Conservation (phyloP, 2,888 invertebrate species). For the Petrolisthes manimaculis region DNA sequence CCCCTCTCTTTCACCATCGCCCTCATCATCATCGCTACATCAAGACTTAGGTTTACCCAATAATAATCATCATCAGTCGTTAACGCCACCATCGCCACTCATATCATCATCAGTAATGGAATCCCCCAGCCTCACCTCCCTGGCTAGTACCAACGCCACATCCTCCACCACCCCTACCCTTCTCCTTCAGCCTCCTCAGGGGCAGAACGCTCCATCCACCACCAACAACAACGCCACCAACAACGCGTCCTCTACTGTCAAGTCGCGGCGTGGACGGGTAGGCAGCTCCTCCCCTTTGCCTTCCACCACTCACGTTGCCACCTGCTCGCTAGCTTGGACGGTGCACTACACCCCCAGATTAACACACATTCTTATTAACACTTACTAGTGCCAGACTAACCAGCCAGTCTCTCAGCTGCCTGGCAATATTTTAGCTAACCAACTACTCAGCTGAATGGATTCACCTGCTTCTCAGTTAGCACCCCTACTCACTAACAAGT, state of each 20-base stretch:
- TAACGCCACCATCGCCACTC: slow-evolving; percentile 45
- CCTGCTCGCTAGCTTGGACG: slow-evolving; percentile 61
- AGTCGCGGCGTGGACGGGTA: slow-evolving; percentile 60
- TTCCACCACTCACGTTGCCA: slow-evolving; percentile 62
- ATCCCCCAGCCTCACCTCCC: slow-evolving; percentile 46
- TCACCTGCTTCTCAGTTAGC: slow-evolving; percentile 48
- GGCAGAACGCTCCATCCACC: slow-evolving; percentile 60
- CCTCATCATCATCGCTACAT: slow-evolving; percentile 56
- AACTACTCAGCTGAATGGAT: slow-evolving; percentile 34
- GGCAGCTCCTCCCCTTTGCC: slow-evolving; percentile 63
- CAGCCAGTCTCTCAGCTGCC: slow-evolving; percentile 51
- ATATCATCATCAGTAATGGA: slow-evolving; percentile 46
- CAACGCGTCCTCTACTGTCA: slow-evolving; percentile 56
- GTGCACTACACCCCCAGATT: slow-evolving; percentile 59
- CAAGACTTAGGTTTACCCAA: slow-evolving; percentile 58
- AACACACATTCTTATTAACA: slow-evolving; percentile 47
- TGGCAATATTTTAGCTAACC: slow-evolving; percentile 49
- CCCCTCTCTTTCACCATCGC: slow-evolving; percentile 51
- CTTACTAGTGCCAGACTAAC: slow-evolving; percentile 56
- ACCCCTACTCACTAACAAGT: slow-evolving; percentile 48
- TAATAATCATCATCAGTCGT: slow-evolving; percentile 53
- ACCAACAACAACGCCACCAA: slow-evolving; percentile 57
- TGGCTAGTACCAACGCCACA: slow-evolving; percentile 53
- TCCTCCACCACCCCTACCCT: slow-evolving; percentile 58
- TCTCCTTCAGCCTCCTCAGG: slow-evolving; percentile 54